These are phyloP conservation scores for Poecile atricapillus DNA, from an alignment of 2,113 vertebrate species.

Conservation along the genomic window DNA sequence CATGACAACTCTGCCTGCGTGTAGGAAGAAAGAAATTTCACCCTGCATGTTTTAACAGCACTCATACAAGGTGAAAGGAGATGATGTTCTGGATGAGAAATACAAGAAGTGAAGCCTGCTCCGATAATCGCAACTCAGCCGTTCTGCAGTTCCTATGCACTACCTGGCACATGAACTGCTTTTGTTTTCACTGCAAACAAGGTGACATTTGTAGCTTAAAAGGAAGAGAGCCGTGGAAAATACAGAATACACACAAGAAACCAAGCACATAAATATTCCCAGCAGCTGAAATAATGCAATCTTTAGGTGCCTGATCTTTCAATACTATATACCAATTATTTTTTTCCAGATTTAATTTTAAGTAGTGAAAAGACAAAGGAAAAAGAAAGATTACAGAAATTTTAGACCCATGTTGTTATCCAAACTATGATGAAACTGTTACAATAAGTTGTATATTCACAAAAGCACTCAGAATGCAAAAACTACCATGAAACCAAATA, in stretches of 20 bases:
- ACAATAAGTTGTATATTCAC: not conserved
- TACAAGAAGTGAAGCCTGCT: not conserved
- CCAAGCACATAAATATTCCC: not conserved
- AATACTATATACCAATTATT: not conserved
- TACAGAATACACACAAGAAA: not conserved
- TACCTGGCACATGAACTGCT: not conserved
- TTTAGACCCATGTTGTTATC: rapidly evolving
- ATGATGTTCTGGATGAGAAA: not conserved
- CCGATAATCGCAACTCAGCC: not conserved
- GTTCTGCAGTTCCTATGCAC: not conserved
- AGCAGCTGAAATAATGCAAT: not conserved
- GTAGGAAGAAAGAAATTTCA: constrained; percentile 27
- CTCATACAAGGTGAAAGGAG: not conserved
- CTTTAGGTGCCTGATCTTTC: not conserved
- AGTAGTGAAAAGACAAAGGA: not conserved
- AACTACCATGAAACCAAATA: not conserved
- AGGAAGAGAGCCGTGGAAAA: not conserved
- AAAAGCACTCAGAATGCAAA: not conserved
- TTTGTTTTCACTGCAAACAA: not conserved
- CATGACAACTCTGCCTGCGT: not conserved
- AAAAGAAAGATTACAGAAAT: not conserved
- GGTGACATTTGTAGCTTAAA: not conserved
- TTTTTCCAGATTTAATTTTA: not conserved
- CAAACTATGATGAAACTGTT: not conserved
- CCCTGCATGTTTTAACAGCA: constrained; percentile 33